Evolutionary conservation across 2,113 vertebrate genomes (phyloP).

Genomic region (Coreoperca whiteheadi): DNA sequence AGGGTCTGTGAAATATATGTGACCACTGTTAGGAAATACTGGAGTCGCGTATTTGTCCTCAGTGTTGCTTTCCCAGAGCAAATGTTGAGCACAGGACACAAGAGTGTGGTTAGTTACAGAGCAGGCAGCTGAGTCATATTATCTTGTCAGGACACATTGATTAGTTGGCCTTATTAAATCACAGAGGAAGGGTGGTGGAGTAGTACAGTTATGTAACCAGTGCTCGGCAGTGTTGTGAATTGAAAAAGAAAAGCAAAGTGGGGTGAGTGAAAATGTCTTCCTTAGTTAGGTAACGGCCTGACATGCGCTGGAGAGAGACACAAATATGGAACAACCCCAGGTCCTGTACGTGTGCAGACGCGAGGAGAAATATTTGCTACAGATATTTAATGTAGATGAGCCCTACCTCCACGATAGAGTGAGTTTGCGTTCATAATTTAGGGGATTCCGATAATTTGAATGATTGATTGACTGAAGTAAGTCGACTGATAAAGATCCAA

Average conservation of each 20-base stretch:
- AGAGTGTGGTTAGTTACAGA: slow-evolving; percentile 45
- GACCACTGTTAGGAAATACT: neutral
- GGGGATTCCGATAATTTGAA: neutral
- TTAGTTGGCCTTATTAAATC: slow-evolving; percentile 74
- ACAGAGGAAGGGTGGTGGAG: slow-evolving; percentile 68
- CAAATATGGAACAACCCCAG: slow-evolving; percentile 8
- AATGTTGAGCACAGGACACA: slow-evolving; percentile 33
- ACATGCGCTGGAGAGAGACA: slow-evolving; percentile 22
- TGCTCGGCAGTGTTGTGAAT: slow-evolving; percentile 66
- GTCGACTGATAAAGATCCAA: neutral
- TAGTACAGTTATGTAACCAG: slow-evolving; percentile 82
- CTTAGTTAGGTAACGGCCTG: slow-evolving; percentile 39
- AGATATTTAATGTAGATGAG: neutral
- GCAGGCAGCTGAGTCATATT: slow-evolving; percentile 71
- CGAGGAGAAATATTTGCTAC: too few relatives aligned
- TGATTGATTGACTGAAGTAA: neutral
- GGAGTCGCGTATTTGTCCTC: neutral
- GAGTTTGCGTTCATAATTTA: neutral
- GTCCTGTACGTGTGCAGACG: neutral
- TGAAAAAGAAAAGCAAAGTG: slow-evolving; percentile 48
- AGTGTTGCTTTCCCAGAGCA: slow-evolving; percentile 4
- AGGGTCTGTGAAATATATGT: neutral
- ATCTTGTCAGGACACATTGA: slow-evolving; percentile 72
- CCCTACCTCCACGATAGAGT: neutral
- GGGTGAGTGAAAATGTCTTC: slow-evolving; percentile 60